A percentile compares a stretch with the other conserved stretches of the same genome.
Conservation (phyloP, 2,888 invertebrate genomes). For the Eumerus sabulonum region DNA sequence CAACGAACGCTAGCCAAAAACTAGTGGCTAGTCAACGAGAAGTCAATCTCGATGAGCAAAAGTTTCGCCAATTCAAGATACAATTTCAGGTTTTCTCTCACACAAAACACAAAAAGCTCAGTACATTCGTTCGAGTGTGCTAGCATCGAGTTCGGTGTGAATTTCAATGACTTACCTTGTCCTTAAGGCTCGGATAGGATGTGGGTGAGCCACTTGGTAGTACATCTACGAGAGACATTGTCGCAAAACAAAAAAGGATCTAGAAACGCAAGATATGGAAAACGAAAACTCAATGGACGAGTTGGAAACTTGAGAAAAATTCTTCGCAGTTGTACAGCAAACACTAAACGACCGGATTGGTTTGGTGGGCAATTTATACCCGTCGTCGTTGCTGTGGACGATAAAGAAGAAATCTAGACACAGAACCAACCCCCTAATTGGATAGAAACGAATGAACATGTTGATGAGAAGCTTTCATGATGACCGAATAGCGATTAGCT, state of each 20-base stretch:
- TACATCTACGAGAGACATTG: constrained; percentile 47
- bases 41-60: constrained; percentile 27
- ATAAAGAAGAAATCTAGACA: constrained; percentile 14
- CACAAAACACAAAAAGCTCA: constrained; percentile 31
- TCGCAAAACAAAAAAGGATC: constrained; percentile 6
- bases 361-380: constrained; percentile 57
- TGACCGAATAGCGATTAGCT: neutral
- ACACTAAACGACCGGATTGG: constrained; percentile 48
- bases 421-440: constrained; percentile 32
- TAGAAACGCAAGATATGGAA: neutral
- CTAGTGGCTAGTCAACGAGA: constrained; percentile 18
- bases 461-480: constrained; percentile 25
- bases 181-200: constrained; percentile 43
- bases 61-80: constrained; percentile 3
- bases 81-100: too few species aligned
- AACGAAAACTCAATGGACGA: neutral
- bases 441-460: neutral
- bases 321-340: constrained; percentile 18
- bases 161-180: constrained; percentile 39
- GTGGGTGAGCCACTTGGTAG: constrained; percentile 28
- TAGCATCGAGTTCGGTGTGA: constrained; percentile 5
- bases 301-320: neutral
- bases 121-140: neutral
- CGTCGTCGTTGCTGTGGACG: too few species aligned
- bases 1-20: constrained; percentile 39